Evolutionary conservation across 1,140 invertebrate genomes (phyloP), one percentile per base, ranked within the genome.

Genomic region (Cyrtorhinus lividipennis): DNA sequence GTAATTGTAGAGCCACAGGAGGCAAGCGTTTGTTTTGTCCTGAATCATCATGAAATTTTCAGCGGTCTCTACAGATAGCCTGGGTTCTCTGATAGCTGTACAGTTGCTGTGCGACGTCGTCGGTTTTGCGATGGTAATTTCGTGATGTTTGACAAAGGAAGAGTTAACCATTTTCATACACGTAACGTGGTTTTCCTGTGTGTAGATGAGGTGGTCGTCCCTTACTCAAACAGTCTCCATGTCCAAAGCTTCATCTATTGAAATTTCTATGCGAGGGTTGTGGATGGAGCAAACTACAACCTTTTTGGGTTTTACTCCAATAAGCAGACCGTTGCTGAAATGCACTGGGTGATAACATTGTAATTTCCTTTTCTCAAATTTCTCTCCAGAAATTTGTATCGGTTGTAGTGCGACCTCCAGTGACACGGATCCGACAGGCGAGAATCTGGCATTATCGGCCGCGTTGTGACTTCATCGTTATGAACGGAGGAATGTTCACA

Each of bases 321-420:
- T 24, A 24, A 62, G 18, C 18, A 62, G 15, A 26, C 48, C 18
- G n/a, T 62, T 48, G 8, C 56, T 62, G 25, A 24, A 62, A 56
- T 25, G 46, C n/a, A 12, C 24, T 2, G 23, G 22, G 15, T 46
- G n/a, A 48, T 44, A n/a, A 56, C 12, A 2, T 45, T 27, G 48
- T 25, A 62, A 18, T 57, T 22, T 15, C 61, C 45, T n/a, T 15
- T 56, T 23, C 44, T 56, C 61, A 45, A 62, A 25, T 62, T 62
- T 8, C n/a, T 48, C n/a, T 56, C 23, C 12, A 62, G 45, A 26
- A 26, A 24, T 56, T 53, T 56, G 20, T 56, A 62, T 30, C 24
- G n/a, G n/a, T 62, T 27, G 25, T 56, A 62, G 20, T 62, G 61
- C 2, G 61, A 56, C 20, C 24, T 44, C 61, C 61, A 62, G 20